These are phyloP conservation scores for Megaustenia siamemsis DNA, from an alignment of 2,888 invertebrate species.

Conservation along the genomic window DNA sequence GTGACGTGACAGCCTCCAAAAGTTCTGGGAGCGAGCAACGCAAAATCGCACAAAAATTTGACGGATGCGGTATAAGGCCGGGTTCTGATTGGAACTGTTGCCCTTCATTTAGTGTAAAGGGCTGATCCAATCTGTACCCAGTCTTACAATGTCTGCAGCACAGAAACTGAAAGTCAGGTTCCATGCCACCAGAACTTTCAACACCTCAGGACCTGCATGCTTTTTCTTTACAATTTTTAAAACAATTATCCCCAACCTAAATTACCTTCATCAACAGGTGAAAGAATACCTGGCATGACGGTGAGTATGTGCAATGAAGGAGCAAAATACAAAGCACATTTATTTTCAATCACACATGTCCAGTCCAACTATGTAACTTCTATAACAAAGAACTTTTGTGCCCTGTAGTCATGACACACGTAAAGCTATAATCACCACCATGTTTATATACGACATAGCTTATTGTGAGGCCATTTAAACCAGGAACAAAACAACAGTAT, in stretches of 20 bases:
- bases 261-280: background rate
- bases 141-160: conserved; percentile 19
- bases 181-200: background rate
- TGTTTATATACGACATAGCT: too few relatives aligned
- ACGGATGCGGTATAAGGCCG: conserved; percentile 24
- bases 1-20: conserved; percentile 49
- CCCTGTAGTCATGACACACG: conserved; percentile 18
- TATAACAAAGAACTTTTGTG: background rate
- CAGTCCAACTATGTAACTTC: background rate
- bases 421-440: too few relatives aligned
- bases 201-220: background rate
- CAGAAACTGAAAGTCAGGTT: conserved; percentile 21
- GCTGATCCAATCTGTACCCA: conserved; percentile 19
- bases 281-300: background rate
- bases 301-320: background rate
- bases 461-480: too few relatives aligned
- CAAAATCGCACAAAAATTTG: conserved; percentile 36
- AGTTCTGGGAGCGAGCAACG: conserved; percentile 28
- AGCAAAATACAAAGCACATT: background rate
- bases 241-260: background rate
- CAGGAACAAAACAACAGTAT: too few relatives aligned
- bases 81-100: conserved; percentile 26
- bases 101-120: conserved; percentile 16
- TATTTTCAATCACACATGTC: background rate
- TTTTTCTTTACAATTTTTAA: too few relatives aligned